Percentiles rank a stretch among this genome's conserved stretches.
These are phyloP conservation scores for Melierax canorus DNA, from an alignment of 2,113 vertebrate species.

Conservation along the genomic window DNA sequence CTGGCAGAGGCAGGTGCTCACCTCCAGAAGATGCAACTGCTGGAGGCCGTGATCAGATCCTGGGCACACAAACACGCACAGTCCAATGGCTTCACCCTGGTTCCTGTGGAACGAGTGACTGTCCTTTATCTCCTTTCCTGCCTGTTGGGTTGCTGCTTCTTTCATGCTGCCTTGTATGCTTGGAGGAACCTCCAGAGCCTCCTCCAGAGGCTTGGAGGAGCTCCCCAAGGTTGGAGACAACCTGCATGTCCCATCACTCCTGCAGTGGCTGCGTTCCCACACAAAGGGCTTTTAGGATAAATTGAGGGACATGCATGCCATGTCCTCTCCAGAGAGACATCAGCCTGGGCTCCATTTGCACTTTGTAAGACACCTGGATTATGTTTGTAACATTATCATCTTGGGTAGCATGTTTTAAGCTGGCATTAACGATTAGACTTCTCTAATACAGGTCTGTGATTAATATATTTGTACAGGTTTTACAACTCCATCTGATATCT, in stretches of 20 bases:
- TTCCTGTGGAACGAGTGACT: neutral
- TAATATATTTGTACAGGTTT: neutral
- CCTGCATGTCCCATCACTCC: neutral
- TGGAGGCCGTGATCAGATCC: neutral
- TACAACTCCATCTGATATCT: neutral
- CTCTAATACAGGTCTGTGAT: neutral
- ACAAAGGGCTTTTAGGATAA: neutral
- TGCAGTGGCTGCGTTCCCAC: neutral
- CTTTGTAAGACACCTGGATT: neutral
- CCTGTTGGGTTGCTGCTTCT: neutral
- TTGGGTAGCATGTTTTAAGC: neutral
- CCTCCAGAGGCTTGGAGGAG: neutral
- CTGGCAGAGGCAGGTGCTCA: neutral
- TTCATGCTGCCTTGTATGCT: neutral
- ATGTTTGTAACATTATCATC: neutral
- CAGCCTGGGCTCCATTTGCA: fast-evolving
- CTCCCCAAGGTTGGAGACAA: neutral
- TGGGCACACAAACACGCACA: fast-evolving
- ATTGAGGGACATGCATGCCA: neutral
- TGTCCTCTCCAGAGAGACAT: neutral
- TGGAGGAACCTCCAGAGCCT: neutral
- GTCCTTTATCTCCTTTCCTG: neutral
- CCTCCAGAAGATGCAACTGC: neutral
- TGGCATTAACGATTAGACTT: neutral
- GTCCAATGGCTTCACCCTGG: fast-evolving